Base-by-base conservation (phyloP, 2,888 invertebrate genomes). In the Xanthostigma xanthostigma region DNA sequence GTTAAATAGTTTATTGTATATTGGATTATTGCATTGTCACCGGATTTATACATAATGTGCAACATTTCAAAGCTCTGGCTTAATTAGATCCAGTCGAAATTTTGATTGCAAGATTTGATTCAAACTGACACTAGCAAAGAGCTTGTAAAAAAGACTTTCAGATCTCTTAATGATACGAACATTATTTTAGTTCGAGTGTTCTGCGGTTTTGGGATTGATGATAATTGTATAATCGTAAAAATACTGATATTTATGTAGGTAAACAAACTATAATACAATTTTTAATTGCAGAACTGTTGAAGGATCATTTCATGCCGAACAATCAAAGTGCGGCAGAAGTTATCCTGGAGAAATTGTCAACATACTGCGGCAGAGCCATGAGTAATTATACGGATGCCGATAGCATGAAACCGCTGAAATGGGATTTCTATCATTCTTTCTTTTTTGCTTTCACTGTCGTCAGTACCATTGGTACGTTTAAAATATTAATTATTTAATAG, bases 401-500 rank as follows among this genome's bases (percentile, higher is more conserved):
- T 46, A 71, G 67, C 9, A 78, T 79, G 36, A 69, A 71, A 8
- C 77, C 76, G 0, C 72, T 74, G 50, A 78, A 76, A 60, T 93
- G 92, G 92, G 88, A 87, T 60, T 91, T 86, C 66, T 91, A 90
- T 65, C 91, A 92, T 66, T 84, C 91, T 1, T 81, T 92, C 61
- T 91, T 91, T 69, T 92, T 92, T 65, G 84, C 90, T 5, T 84
- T 92, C 58, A 92, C 91, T 12, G 89, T 91, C 45, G 85, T 90
- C 61, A 91, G 89, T 62, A 93, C 92, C 8, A 88, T 93, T 56
- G 93, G 88, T 85, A 68, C 71, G 73, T 58, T 27, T 27, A 27
- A 27, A 17, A 17, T 17, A 4, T 4, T 17, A 3, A 17, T 2
- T 17, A 17, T 17, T 17, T 17, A 2, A 17, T 17, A 27, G 27